Evolutionary conservation across 2,888 invertebrate genomes (phyloP), one percentile per base, ranked within the genome.

Genomic region (Xanthia icteritia): DNA sequence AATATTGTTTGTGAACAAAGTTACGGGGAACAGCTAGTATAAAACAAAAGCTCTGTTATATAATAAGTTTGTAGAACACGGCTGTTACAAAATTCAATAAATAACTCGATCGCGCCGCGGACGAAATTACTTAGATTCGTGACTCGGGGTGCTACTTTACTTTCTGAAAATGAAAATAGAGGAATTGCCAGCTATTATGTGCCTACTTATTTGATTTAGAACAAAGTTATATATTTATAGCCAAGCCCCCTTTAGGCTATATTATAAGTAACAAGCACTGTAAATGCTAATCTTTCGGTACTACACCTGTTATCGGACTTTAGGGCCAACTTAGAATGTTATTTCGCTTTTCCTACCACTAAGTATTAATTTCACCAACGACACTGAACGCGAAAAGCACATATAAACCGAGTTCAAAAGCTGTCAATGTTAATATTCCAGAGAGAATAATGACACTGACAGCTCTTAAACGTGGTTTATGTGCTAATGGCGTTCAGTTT

Each of bases 1-100:
- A 66, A 61, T n/a, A 65, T 84, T 58, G 58, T 84, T 65, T 54
- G 39, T 27, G 51, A 81, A 73, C 68, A 68, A 80, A 84, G 58
- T 69, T 61, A 15, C 17, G 48, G 13, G 20, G 27, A 58, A 67
- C 56, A 74, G 15, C 69, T 45, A 81, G 65, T 70, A 45, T 13
- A 5, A 48, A 79, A 66, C 66, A 69, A 81, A 83, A 77, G 81
- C 77, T 79, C 73, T 70, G 69, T 70, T 75, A 76, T 82, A 58
- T 82, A 54, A 87, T 82, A 88, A 84, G 83, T 86, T 87, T 82
- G 81, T 70, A 36, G 72, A 84, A 79, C 79, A 76, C 64, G 70
- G 63, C 71, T 70, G 72, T 72, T 76, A 77, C 70, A 74, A 72
- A 81, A 75, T 74, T 77, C 74, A 74, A 83, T 83, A 83, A 86